Conservation (phyloP, 2,797 vertebrate species). For the Tapirus indicus region DNA sequence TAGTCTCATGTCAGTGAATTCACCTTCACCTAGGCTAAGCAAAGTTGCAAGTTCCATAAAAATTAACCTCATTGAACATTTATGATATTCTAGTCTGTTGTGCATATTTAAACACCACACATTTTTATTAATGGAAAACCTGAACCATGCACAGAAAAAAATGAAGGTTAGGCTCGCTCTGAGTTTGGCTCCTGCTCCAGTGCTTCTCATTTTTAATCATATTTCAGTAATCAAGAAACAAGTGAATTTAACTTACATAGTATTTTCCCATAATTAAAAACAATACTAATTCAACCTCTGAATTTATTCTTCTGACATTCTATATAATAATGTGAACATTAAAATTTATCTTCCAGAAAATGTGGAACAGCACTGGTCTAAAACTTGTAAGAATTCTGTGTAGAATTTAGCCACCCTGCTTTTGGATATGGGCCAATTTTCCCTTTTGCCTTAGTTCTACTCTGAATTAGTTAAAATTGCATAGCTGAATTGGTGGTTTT, state of each 20-base stretch:
- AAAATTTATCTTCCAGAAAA: conserved; percentile 42
- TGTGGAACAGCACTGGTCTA: neutral
- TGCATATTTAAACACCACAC: conserved; percentile 68
- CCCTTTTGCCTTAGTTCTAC: neutral
- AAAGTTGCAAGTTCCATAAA: conserved; percentile 43
- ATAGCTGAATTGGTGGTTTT: neutral
- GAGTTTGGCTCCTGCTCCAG: conserved; percentile 16
- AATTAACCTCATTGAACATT: conserved; percentile 74
- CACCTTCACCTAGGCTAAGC: conserved; percentile 23
- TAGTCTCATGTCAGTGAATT: conserved; percentile 46
- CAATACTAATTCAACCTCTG: neutral
- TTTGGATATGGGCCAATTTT: neutral
- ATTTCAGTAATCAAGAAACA: conserved; percentile 39
- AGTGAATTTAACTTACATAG: neutral
- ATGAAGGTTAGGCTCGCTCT: conserved; percentile 37
- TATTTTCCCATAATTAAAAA: conserved; percentile 25
- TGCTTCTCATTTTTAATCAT: conserved; percentile 29
- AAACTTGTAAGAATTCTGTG: conserved; percentile 7
- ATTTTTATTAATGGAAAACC: conserved; percentile 69
- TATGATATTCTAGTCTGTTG: conserved; percentile 60
- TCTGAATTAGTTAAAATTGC: neutral
- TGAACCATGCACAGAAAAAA: conserved; percentile 58
- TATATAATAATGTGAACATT: conserved; percentile 24
- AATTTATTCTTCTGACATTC: conserved; percentile 23
- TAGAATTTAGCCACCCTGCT: conserved; percentile 12